Base-by-base conservation (phyloP, 30 jellyfish, hydroid and myxozoan genomes). In the Aurelia aurita complex sp. Pacific region DNA sequence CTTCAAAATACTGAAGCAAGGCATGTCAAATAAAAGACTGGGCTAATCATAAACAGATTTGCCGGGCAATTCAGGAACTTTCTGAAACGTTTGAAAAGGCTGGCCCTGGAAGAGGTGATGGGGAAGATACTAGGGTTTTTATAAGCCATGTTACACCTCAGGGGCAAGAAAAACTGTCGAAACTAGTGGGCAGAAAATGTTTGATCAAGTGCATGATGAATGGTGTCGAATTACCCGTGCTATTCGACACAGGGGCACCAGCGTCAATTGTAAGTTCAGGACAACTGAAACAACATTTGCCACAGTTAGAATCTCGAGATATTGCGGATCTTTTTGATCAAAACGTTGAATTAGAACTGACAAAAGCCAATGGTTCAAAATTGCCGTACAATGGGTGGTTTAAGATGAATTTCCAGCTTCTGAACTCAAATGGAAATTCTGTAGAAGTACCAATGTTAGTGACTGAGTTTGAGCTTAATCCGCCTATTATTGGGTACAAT, bases 171-270 rank as follows among this genome's bases (percentile, higher is more conserved):
- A 68, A 40, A 40, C 10, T 40, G 52, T 40, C 52, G 52, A 40
- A 40, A 9, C 6, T 70, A 63, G 80, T 36, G 6, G 34, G 51
- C 16, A 16, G 15, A 9, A 54, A 54, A 23, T 23, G 29, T 23
- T 23, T 23, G 80, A 34, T 7, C 7, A 23, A 70, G 42, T 32
- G 51, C 6, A 40, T 40, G 18, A 29, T 5, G 63, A 66, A 66
- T 23, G 29, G 29, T 23, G 29, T 23, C 29, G 29, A 23, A 23
- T 23, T 23, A 23, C 29, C 33, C 80, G 73, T 46, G 10, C 63
- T 79, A 36, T 52, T 79, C 6, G 89, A 79, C 80, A 79, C 89
- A 2, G 89, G 89, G 53, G 89, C 89, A 2, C 89, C 64, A 65
- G 89, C 64, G 5, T 79, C 89, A 15, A 79, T 79, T 60, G 13